Evolutionary conservation across 1,140 invertebrate genomes (phyloP).

Genomic region (Lepidurus apus): DNA sequence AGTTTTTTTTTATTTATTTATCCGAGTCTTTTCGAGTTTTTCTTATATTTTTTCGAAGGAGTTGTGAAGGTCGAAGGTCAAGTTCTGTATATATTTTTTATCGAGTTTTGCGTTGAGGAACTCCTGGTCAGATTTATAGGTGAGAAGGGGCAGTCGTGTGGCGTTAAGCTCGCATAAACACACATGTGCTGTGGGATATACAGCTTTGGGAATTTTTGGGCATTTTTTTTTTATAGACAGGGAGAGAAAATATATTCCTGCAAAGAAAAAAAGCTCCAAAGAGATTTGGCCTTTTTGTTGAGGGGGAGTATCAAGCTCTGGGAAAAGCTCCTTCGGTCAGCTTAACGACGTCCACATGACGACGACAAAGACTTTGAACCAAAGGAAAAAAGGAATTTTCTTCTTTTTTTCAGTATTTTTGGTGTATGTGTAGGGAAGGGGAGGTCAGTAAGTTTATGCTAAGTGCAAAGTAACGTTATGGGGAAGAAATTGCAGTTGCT

Average conservation of each 20-base stretch:
- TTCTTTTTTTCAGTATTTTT: no score
- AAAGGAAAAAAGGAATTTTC: background rate
- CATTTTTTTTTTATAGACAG: no score
- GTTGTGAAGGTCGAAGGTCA: background rate
- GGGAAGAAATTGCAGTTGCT: background rate
- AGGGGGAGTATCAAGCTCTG: no score
- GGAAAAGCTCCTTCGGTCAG: background rate
- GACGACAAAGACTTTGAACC: background rate
- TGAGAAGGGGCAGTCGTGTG: background rate
- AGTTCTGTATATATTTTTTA: background rate
- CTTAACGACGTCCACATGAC: conserved; percentile 7
- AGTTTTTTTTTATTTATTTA: no score
- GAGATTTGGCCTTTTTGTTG: no score
- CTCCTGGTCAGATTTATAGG: conserved; percentile 1
- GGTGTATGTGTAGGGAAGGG: background rate
- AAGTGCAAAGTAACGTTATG: background rate
- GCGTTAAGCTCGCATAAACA: conserved; percentile 13
- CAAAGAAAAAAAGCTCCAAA: no score
- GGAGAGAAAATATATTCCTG: no score
- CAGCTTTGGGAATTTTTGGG: background rate
- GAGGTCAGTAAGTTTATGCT: background rate
- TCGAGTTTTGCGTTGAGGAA: background rate
- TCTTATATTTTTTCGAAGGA: no score
- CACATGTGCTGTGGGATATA: background rate
- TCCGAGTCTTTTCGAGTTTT: no score